Base-by-base conservation (phyloP, 2,797 vertebrate species). In the Rachycentron canadum region DNA sequence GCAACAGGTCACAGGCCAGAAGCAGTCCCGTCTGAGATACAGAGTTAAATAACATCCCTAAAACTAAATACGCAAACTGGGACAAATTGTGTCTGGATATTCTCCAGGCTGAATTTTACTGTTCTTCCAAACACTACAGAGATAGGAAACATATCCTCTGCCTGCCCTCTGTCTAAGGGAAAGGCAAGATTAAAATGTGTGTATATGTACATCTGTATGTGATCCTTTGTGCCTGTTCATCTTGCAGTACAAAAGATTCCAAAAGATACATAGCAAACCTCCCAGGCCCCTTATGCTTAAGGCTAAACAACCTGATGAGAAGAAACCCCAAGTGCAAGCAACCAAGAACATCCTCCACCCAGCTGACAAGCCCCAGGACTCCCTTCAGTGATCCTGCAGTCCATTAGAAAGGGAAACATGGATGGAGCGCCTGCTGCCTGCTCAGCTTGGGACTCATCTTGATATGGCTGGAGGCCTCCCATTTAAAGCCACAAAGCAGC, bases 371-470 rank as follows among this genome's bases (percentile, higher is more conserved):
- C 85, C 83, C 74, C 81, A 36, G 81, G 83, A 77, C 73, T 79
- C 79, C 66, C 75, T 30, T 73, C 68, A 73, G 40, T 65, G 77
- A 78, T 87, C 73, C 67, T 79, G 76, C 76, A 73, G 78, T 84
- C 81, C 85, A 86, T 89, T 89, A 83, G 66, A 85, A 87, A 81
- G 62, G 70, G 71, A 89, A 87, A 81, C 53, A 56, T 3, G 70
- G 78, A 70, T 49, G 79, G 62, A 71, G 79, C 57, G 63, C 63
- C 60, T 60, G 79, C 82, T 63, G 82, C 82, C 80, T 71, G 59
- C 77, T 81, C 76, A 75, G 67, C 84, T 62, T 68, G 76, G 76
- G 81, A 88, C 60, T 84, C 74, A 63, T 84, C 82, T 66, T 49
- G 68, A 81, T 50, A 53, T 40, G 72, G 85, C 86, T 61, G 38